Percentiles rank a stretch among this genome's conserved stretches.
phyloP scores from a whole-genome alignment of 2,113 vertebrate species.

The Ictalurus furcatus region DNA sequence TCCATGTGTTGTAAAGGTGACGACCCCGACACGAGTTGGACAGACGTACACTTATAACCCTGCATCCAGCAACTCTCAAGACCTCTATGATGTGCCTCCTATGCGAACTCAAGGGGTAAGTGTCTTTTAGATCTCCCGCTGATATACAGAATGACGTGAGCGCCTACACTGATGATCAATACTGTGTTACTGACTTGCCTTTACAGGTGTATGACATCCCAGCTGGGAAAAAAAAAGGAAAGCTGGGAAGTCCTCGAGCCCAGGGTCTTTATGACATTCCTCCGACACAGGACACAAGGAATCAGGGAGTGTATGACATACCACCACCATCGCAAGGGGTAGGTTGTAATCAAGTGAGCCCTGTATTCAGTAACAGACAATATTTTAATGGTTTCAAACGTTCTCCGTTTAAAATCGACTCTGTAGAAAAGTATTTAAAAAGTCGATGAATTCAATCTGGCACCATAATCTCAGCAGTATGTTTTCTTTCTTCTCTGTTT shows the following conservation, averaged over 20 bases:
- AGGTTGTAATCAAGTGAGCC: background rate
- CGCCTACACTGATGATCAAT: slow-evolving; percentile 34
- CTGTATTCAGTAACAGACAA: background rate
- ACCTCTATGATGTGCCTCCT: slow-evolving; percentile 89
- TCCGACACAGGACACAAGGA: slow-evolving; percentile 69
- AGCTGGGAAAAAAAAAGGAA: slow-evolving; percentile 74
- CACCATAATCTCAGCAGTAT: background rate
- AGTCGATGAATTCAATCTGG: background rate
- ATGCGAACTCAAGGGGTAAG: slow-evolving; percentile 86
- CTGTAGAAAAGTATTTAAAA: background rate
- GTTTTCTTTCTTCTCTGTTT: slow-evolving; percentile 34
- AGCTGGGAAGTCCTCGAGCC: slow-evolving; percentile 68
- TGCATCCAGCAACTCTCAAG: slow-evolving; percentile 80
- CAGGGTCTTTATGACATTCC: slow-evolving; percentile 89
- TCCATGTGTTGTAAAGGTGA: slow-evolving; percentile 77
- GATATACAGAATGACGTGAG: background rate
- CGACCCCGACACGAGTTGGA: slow-evolving; percentile 86
- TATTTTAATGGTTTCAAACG: background rate
- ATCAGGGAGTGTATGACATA: slow-evolving; percentile 70
- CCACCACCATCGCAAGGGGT: slow-evolving; percentile 71
- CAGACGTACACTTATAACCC: slow-evolving; percentile 85
- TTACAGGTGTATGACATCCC: slow-evolving; percentile 92
- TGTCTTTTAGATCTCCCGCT: slow-evolving; percentile 49
- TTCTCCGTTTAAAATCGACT: background rate
- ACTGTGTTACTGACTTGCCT: background rate